phyloP scores from a whole-genome alignment of 2,113 vertebrate species.

The Cyanoderma ruficeps region DNA sequence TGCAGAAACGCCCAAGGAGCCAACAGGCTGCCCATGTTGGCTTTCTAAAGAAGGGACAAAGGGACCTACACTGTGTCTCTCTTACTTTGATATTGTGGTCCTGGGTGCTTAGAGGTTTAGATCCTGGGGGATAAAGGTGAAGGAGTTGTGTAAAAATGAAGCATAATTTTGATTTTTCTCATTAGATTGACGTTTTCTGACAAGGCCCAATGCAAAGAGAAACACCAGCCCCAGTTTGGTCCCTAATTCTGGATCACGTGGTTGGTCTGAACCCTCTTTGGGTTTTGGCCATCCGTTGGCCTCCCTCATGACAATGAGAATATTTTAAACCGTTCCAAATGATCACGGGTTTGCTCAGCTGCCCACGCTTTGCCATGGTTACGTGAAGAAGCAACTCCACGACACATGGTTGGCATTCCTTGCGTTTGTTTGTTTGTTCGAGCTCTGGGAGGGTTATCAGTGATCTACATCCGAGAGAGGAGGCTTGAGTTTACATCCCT shows the following conservation, averaged over 20 bases:
- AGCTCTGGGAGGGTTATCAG: slow-evolving; percentile 36
- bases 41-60: background rate
- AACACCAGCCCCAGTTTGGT: background rate
- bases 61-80: background rate
- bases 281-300: background rate
- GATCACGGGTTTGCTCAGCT: background rate
- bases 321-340: background rate
- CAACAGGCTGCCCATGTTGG: background rate
- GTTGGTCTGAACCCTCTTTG: background rate
- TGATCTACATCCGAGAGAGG: slow-evolving; percentile 62
- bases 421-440: slow-evolving; percentile 62
- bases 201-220: background rate
- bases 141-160: background rate
- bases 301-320: background rate
- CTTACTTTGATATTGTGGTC: background rate
- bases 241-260: background rate
- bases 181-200: background rate
- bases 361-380: slow-evolving; percentile 55
- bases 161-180: background rate
- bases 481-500: slow-evolving; percentile 56
- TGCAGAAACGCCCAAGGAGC: background rate
- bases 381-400: slow-evolving; percentile 58
- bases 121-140: background rate
- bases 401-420: slow-evolving; percentile 74
- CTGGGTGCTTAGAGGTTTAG: background rate